Evolutionary conservation across 2,113 vertebrate species (phyloP), one percentile per base, ranked within the genome.

Genomic region (Zosterops pallidus): DNA sequence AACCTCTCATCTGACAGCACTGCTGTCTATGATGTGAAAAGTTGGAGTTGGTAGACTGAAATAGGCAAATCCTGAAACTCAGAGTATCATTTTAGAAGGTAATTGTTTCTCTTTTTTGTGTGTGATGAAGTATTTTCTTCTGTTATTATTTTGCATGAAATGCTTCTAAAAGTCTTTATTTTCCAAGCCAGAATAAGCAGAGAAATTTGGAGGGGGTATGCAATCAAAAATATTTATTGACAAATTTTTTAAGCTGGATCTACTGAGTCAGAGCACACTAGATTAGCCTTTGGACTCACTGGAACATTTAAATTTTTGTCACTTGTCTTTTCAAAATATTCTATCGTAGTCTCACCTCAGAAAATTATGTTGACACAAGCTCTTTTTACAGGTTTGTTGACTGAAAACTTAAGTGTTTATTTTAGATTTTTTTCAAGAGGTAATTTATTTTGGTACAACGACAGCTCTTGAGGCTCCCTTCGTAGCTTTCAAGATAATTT

Each of bases 181-280:
- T 55, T 28, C 59, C 21, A 65, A 56, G 18, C 20, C 5, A 79
- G 12, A 82, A 41, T 50, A 37, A 78, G 4, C 31, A 24, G 39
- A 25, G 12, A 52, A 52, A 42, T 3, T 14, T 13, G 14, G 5
- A 15, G 3, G 3, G 9, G 10, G 1, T 7, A 46, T 55, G 6
- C 10, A 42, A 47, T 82, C 3, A 90, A 31, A 87, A 35, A 9
- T 33, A 33, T 56, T 50, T 46, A 14, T 76, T 80, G 20, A 39
- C 4, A 26, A 8, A 1, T 21, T 35, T 65, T 68, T 37, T 19
- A 19, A 5, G 6, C 6, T 79, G 25, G 8, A 16, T 39, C 31
- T 74, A 33, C 5, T 33, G 29, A 39, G 12, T 42, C 39, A 65
- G 12, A 65, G 2, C 3, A 42, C 25, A 9, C 1, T 70, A 79